Base-by-base conservation (phyloP, 2,113 vertebrate species). In the Asarcornis scutulata region DNA sequence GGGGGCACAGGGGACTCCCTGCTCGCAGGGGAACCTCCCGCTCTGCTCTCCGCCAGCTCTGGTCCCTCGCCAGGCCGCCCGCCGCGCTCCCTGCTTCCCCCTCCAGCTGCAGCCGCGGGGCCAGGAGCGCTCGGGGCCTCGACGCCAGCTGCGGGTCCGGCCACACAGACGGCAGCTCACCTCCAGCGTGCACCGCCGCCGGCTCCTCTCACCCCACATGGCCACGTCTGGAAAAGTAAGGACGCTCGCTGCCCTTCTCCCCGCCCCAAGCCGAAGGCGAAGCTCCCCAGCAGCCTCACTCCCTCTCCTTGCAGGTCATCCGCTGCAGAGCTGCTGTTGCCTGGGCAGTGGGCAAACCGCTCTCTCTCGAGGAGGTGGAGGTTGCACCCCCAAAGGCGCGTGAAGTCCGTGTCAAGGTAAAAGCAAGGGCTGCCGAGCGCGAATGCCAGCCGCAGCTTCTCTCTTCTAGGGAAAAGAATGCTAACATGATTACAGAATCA, bases 211-310 rank as follows among this genome's bases (percentile, higher is more conserved):
- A 31, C 38, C 77, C 52, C 97, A 53, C 97, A 98, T 97, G 96
- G 92, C 86, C 64, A 93, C 96, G 22, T 25, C 90, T 23, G 96
- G 96, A 76, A 94, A 97, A 86, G 96, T 97, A 97, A 97, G 96
- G 32, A 75, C 22, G 22, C 15, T 0, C 1, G 0, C 17, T 55
- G 64, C 71, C 50, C 16, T 1, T 1, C 69, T 32, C 26, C 38
- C 38, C 11, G 11, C 38, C 38, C 38, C 38, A 11, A 40, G 38
- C 10, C 4, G 10, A 40, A 40, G 38, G 10, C 10, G 38, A 48
- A 48, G 46, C 46, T 48, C 20, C 46, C 46, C 46, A 21, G 46
- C 46, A 48, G 46, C 46, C 46, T 48, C 9, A 21, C 20, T 21
- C 46, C 46, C 46, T 48, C 46, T 48, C 46, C 46, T 48, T 48